Evolutionary conservation across 1,140 invertebrate species (phyloP).

Genomic region (Brachionus koreanus): DNA sequence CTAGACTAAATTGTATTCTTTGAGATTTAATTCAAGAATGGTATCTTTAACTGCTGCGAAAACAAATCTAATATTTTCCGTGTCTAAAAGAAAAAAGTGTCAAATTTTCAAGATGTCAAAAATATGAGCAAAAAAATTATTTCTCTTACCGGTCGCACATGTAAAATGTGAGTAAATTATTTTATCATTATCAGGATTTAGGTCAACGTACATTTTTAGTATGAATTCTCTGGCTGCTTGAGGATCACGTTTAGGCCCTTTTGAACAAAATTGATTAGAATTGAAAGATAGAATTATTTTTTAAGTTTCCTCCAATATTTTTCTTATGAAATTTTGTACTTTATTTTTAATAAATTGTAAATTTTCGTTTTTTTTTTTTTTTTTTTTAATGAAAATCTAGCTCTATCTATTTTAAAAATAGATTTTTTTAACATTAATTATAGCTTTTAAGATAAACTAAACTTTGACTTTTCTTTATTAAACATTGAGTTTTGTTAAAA

Average conservation of each 20-base stretch:
- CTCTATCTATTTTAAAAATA: not conserved
- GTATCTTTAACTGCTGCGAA: slow-evolving; percentile 99
- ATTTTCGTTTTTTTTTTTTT: not conserved
- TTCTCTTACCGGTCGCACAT: slow-evolving; percentile 91
- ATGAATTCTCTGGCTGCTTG: slow-evolving; percentile 98
- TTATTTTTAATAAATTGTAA: not conserved
- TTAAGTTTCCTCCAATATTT: not conserved
- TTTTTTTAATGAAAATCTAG: not conserved
- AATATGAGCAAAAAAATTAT: not conserved
- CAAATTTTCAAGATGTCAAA: too few relatives aligned
- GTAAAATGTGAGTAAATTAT: slow-evolving; percentile 99
- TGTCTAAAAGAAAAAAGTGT: slow-evolving; percentile 70
- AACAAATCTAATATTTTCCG: slow-evolving; percentile 97
- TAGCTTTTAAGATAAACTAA: too few relatives aligned
- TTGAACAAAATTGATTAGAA: slow-evolving; percentile 53
- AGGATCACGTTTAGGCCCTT: slow-evolving; percentile 95
- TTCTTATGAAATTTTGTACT: too few relatives aligned
- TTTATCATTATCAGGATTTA: slow-evolving; percentile 99
- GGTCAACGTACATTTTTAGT: slow-evolving; percentile 99
- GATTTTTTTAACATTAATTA: too few relatives aligned
- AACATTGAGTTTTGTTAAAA: too few relatives aligned
- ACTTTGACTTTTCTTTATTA: too few relatives aligned
- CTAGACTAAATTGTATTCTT: slow-evolving; percentile 93
- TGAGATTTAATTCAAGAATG: slow-evolving; percentile 95
- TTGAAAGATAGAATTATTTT: slow-evolving; percentile 46